phyloP scores from a whole-genome alignment of 2,797 vertebrate species.

The Apogon hyalosoma region DNA sequence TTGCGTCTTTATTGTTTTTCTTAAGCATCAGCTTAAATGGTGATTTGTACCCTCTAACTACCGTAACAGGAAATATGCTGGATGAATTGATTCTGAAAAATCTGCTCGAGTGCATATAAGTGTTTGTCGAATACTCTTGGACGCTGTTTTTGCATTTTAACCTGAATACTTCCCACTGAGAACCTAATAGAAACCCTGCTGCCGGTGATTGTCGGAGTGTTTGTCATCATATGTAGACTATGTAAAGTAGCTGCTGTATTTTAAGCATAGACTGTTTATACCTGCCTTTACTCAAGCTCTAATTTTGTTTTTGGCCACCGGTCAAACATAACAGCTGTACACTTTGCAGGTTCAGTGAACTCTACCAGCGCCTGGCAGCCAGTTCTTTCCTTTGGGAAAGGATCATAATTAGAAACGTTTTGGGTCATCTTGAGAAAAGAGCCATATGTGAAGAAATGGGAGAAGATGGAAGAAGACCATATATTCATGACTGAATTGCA shows the following conservation, averaged over 20 bases:
- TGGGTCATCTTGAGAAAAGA: conserved; percentile 88
- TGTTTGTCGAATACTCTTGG: background rate
- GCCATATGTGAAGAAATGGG: conserved; percentile 1
- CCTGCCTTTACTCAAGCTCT: conserved; percentile 84
- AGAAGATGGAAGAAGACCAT: too few relatives aligned
- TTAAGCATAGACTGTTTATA: conserved; percentile 84
- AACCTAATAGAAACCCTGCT: conserved; percentile 2
- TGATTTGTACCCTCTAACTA: background rate
- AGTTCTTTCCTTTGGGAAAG: conserved; percentile 86
- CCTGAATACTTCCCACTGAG: conserved; percentile 6
- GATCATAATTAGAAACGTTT: conserved; percentile 94
- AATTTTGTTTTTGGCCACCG: conserved; percentile 92
- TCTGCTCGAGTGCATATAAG: background rate
- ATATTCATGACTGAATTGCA: too few relatives aligned
- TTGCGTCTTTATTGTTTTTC: background rate
- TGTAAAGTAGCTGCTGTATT: conserved; percentile 34
- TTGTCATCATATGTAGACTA: conserved; percentile 23
- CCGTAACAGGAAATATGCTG: background rate
- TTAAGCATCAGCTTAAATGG: conserved; percentile 3
- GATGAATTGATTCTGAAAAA: conserved; percentile 14
- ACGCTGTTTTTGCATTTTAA: conserved; percentile 23
- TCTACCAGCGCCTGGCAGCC: conserved; percentile 88
- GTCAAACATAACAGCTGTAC: conserved; percentile 96
- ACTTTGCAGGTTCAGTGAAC: conserved; percentile 93
- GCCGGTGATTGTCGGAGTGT: background rate